Evolutionary conservation across 2,888 invertebrate species (phyloP).

Genomic region (Timandra comae): DNA sequence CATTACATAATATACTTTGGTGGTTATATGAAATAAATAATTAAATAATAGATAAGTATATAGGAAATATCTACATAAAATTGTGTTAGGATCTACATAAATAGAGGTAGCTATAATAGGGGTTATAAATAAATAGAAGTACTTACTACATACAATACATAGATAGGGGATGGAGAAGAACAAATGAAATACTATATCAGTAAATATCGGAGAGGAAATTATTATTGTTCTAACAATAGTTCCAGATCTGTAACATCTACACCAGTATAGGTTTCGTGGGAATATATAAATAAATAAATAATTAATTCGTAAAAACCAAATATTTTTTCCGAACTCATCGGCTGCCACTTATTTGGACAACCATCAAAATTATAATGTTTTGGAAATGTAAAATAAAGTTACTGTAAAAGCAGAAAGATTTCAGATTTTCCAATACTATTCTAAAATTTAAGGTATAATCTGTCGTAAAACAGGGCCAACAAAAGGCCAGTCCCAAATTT

Average conservation of each 20-base stretch:
- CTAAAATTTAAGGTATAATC: too few relatives aligned
- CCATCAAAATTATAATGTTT: too few relatives aligned
- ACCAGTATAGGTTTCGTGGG: too few relatives aligned
- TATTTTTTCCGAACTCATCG: slow-evolving; percentile 71
- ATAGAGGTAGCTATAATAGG: slow-evolving; percentile 16
- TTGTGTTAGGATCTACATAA: slow-evolving; percentile 23
- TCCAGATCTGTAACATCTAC: slow-evolving; percentile 18
- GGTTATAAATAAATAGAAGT: slow-evolving; percentile 27
- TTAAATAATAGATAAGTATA: slow-evolving; percentile 25
- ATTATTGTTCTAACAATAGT: too few relatives aligned
- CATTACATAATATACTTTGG: slow-evolving; percentile 49
- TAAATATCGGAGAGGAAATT: slow-evolving; percentile 20
- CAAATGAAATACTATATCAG: slow-evolving; percentile 21
- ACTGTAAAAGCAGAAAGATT: too few relatives aligned
- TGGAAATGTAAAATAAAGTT: too few relatives aligned
- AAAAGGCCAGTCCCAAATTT: too few relatives aligned
- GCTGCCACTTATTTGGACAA: too few relatives aligned
- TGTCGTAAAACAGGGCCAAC: too few relatives aligned
- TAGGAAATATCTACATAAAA: slow-evolving; percentile 29
- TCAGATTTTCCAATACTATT: too few relatives aligned
- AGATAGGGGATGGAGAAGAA: slow-evolving; percentile 22
- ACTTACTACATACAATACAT: slow-evolving; percentile 20
- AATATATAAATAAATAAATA: too few relatives aligned
- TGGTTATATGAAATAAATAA: slow-evolving; percentile 31
- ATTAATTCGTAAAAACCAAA: too few relatives aligned